Evolutionary conservation across 2,797 vertebrate genomes (phyloP), one percentile per base, ranked within the genome.

Genomic region (Silurus aristotelis): DNA sequence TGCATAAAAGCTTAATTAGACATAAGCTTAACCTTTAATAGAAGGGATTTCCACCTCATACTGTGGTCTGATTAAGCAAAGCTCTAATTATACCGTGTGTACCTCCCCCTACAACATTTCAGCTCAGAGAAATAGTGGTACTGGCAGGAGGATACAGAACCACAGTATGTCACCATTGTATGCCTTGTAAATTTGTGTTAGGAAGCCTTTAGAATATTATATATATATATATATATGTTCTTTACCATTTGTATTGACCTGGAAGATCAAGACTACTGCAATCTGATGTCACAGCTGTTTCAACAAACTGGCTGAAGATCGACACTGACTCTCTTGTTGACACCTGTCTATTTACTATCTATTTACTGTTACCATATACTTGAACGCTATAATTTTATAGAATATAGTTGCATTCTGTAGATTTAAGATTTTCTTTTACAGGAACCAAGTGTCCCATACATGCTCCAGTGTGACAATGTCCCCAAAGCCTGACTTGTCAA

Each of bases 1-100:
- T 86, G 68, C 80, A 86, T 80, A 85, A 83, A 86, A 79, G 83
- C 82, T 85, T 89, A 91, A 90, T 89, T 87, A 88, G 83, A 84
- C 66, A 83, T 43, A 89, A 52, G 72, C 71, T 52, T 85, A 89
- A 83, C 82, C 78, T 89, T 86, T 86, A 84, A 89, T 88, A 88
- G 48, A 87, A 88, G 84, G 72, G 67, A 66, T 90, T 85, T 83
- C 67, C 78, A 87, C 76, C 72, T 83, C 84, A 90, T 83, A 76
- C 61, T 75, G 64, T 61, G 78, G 84, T 91, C 84, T 86, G 85
- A 90, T 80, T 90, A 88, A 89, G 80, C 84, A 87, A 86, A 63
- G 58, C 82, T 58, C 86, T 72, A 89, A 90, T 91, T 89, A 88
- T 20, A 83, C 67, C 14, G 2, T 80, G 60, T 71, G 79, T 52